Conservation (phyloP, 2,797 vertebrate genomes). For the Valencia hispanica region DNA sequence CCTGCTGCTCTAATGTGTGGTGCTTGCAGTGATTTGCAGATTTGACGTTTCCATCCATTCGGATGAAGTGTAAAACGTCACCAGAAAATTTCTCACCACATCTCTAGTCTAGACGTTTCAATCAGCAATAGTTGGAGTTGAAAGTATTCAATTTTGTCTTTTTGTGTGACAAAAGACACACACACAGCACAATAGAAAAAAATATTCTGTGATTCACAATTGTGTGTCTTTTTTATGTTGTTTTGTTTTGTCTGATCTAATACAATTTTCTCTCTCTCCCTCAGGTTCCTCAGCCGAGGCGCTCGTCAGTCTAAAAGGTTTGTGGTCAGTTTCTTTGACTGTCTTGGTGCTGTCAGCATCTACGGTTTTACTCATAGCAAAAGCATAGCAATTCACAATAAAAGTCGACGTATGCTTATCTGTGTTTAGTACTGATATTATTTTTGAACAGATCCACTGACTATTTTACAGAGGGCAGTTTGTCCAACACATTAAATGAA, state of each 20-base stretch:
- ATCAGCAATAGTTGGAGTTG: background rate
- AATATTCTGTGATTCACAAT: background rate
- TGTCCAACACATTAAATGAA: constrained; percentile 96
- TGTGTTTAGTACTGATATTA: background rate
- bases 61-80: background rate
- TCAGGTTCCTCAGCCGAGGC: constrained; percentile 98
- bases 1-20: background rate
- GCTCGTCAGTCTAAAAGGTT: constrained; percentile 98
- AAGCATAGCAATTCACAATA: no score
- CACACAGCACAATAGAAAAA: no score
- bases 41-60: no score
- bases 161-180: background rate
- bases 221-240: background rate
- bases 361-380: background rate
- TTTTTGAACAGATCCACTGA: constrained; percentile 11
- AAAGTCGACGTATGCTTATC: no score
- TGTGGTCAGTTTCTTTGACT: constrained; percentile 29
- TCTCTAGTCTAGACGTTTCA: background rate
- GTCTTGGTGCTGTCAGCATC: background rate
- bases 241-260: background rate
- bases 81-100: background rate
- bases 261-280: constrained; percentile 9
- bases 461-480: constrained; percentile 89
- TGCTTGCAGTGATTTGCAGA: no score
- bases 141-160: background rate